Conservation (phyloP, 2,888 invertebrate genomes). For the Limenitis camilla region DNA sequence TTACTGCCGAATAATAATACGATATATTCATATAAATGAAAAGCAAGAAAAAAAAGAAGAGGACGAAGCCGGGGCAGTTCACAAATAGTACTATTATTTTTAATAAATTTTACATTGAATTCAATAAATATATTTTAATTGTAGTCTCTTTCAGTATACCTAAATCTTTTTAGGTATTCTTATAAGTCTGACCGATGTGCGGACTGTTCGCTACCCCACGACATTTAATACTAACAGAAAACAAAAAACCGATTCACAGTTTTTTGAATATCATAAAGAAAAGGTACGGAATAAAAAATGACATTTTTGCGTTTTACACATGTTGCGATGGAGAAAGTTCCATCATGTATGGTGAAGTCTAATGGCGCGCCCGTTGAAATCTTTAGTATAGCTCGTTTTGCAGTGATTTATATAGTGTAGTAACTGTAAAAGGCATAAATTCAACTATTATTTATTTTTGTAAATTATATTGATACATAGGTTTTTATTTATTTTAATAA, state of each 20-base stretch:
- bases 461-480: no score
- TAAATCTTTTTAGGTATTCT: slow-evolving; percentile 12
- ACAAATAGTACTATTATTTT: background rate
- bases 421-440: no score
- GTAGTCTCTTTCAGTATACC: slow-evolving; percentile 28
- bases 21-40: no score
- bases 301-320: slow-evolving; percentile 53
- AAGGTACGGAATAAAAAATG: slow-evolving; percentile 50
- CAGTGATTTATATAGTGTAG: no score
- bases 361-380: slow-evolving; percentile 50
- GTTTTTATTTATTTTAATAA: no score
- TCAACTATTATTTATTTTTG: no score
- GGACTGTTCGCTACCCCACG: slow-evolving; percentile 37
- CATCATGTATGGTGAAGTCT: no score
- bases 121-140: background rate
- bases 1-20: no score
- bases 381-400: slow-evolving; percentile 42
- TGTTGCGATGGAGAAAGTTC: slow-evolving; percentile 42
- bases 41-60: no score
- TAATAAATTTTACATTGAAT: background rate
- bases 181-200: slow-evolving; percentile 18
- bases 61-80: no score
- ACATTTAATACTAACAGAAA: slow-evolving; percentile 32
- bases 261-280: slow-evolving; percentile 48
- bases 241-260: slow-evolving; percentile 12